Conservation (phyloP, 2,113 vertebrate genomes). For the Poeciliopsis retropinna region DNA sequence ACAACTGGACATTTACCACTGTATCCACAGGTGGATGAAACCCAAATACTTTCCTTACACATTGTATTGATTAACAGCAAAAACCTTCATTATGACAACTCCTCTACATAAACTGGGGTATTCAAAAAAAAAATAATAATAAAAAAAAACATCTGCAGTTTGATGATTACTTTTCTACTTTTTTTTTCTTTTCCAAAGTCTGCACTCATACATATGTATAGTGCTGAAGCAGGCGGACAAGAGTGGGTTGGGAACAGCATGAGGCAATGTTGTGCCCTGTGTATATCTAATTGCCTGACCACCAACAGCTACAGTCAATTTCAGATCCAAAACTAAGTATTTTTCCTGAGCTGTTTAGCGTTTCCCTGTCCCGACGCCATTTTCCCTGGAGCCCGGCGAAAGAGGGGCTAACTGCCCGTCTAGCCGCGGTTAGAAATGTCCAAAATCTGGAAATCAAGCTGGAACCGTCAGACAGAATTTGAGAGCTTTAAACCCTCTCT, state of each 20-base stretch:
- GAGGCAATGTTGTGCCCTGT: slow-evolving; percentile 57
- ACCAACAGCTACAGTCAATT: slow-evolving; percentile 64
- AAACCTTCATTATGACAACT: neutral
- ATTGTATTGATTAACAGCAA: neutral
- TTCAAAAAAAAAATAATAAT: slow-evolving; percentile 7
- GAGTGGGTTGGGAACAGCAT: slow-evolving; percentile 54
- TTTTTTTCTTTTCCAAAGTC: slow-evolving; percentile 22
- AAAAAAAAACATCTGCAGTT: slow-evolving; percentile 10
- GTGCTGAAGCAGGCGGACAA: slow-evolving; percentile 45
- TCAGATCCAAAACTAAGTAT: slow-evolving; percentile 52
- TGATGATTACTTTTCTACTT: slow-evolving; percentile 26
- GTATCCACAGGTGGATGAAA: neutral
- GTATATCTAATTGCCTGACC: slow-evolving; percentile 73
- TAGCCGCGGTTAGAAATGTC: slow-evolving; percentile 44
- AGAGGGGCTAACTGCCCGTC: slow-evolving; percentile 26
- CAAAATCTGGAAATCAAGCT: slow-evolving; percentile 66
- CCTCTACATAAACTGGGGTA: slow-evolving; percentile 1
- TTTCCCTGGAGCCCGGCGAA: slow-evolving; percentile 33
- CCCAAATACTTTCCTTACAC: neutral
- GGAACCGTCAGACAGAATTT: slow-evolving; percentile 48
- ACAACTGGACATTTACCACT: too few species aligned
- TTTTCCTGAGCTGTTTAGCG: slow-evolving; percentile 37
- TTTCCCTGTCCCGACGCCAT: slow-evolving; percentile 30
- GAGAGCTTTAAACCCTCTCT: slow-evolving; percentile 33
- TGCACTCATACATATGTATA: slow-evolving; percentile 65